These are phyloP conservation scores for Andricus curvator DNA, from an alignment of 2,888 invertebrate genomes.

Conservation along the genomic window DNA sequence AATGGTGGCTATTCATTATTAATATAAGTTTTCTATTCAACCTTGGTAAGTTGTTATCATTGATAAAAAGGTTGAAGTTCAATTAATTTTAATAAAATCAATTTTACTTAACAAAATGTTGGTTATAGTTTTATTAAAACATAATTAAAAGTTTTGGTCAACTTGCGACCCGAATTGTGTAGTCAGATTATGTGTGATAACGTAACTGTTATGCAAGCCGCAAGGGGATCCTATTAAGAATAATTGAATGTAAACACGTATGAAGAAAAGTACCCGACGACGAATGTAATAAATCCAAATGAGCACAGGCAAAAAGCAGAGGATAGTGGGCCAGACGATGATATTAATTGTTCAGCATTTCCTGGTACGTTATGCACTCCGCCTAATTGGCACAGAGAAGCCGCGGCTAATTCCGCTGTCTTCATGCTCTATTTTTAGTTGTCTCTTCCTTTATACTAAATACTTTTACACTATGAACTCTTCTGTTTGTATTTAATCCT, in stretches of 20 bases:
- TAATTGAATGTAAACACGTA: conserved; percentile 30
- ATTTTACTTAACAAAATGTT: too few species aligned
- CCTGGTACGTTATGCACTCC: conserved; percentile 22
- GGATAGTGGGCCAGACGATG: conserved; percentile 10
- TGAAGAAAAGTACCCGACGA: conserved; percentile 2
- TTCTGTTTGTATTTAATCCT: neutral
- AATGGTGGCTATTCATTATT: too few species aligned
- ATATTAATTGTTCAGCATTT: conserved; percentile 30
- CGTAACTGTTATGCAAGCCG: conserved; percentile 27
- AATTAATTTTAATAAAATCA: too few species aligned
- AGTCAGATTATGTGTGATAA: conserved; percentile 26
- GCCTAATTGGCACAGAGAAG: neutral
- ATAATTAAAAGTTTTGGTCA: neutral
- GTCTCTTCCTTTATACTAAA: neutral
- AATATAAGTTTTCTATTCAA: neutral
- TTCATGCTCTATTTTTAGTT: conserved; percentile 2
- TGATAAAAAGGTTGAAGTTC: too few species aligned
- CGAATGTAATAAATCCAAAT: conserved; percentile 40
- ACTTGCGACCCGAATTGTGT: neutral
- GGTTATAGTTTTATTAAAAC: neutral
- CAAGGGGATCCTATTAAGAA: conserved; percentile 17
- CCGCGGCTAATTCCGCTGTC: neutral
- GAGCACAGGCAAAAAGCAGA: conserved; percentile 3
- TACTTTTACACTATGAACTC: neutral
- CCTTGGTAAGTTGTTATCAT: too few species aligned